Conservation (phyloP, 2,113 vertebrate species). For the Rhodinocichla rosea region DNA sequence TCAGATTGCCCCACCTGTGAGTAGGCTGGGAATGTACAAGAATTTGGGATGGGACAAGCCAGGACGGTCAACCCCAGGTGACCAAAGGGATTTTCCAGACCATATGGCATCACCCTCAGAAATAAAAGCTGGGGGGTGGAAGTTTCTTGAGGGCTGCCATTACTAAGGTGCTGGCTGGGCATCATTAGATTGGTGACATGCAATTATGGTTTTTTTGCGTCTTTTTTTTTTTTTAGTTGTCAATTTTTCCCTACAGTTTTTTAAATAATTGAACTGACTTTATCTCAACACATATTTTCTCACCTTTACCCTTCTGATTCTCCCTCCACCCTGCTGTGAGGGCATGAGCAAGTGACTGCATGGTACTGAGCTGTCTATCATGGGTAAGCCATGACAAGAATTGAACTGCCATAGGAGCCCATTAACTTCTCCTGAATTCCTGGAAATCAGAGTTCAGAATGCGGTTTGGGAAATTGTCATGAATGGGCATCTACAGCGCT, state of each 20-base stretch:
- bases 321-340: neutral
- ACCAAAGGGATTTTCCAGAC: neutral
- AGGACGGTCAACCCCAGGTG: neutral
- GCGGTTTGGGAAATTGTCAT: neutral
- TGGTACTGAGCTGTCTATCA: neutral
- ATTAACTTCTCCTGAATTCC: neutral
- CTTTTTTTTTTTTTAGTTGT: neutral
- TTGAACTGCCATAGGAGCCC: neutral
- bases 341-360: rapidly evolving
- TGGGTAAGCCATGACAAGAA: neutral
- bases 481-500: neutral
- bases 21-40: neutral
- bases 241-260: neutral
- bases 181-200: neutral
- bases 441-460: neutral
- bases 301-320: neutral
- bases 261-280: neutral
- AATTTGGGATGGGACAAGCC: neutral
- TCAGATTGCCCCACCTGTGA: neutral
- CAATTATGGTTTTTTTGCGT: neutral
- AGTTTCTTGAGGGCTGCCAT: neutral
- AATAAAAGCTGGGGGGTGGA: neutral
- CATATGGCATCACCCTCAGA: rapidly evolving
- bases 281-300: neutral
- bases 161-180: neutral